phyloP scores from a whole-genome alignment of 2,797 vertebrate genomes.

The Babyrousa celebensis region DNA sequence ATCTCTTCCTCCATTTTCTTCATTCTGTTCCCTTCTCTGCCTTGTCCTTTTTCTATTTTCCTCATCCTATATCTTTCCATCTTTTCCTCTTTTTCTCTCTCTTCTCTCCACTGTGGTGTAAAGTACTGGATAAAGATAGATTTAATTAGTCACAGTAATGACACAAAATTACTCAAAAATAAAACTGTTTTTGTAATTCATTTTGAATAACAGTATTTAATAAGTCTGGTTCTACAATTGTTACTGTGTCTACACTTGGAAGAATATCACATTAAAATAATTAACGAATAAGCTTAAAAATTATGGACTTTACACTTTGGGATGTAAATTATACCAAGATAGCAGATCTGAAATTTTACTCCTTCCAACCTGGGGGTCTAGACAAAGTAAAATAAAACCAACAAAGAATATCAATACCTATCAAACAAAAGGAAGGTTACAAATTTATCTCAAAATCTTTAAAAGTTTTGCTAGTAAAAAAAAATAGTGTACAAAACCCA shows the following conservation, averaged over 20 bases:
- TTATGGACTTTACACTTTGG: constrained; percentile 3
- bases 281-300: constrained; percentile 6
- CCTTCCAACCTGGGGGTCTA: neutral
- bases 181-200: constrained; percentile 21
- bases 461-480: neutral
- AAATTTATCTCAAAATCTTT: constrained; percentile 1
- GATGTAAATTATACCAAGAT: neutral
- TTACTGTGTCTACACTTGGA: neutral
- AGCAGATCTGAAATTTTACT: neutral
- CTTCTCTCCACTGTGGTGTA: neutral
- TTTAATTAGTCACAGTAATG: constrained; percentile 31
- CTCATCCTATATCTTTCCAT: neutral
- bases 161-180: neutral
- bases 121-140: neutral
- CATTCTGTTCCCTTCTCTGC: neutral
- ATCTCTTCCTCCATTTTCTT: fast-evolving
- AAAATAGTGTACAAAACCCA: neutral
- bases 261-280: constrained; percentile 16
- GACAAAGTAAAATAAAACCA: constrained; percentile 28
- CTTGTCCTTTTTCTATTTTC: fast-evolving
- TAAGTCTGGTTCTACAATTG: neutral
- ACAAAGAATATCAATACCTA: neutral
- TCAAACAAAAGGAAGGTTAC: neutral
- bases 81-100: neutral
- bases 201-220: constrained; percentile 10